Base-by-base conservation (phyloP, 2,113 vertebrate species). In the Oplegnathus fasciatus region DNA sequence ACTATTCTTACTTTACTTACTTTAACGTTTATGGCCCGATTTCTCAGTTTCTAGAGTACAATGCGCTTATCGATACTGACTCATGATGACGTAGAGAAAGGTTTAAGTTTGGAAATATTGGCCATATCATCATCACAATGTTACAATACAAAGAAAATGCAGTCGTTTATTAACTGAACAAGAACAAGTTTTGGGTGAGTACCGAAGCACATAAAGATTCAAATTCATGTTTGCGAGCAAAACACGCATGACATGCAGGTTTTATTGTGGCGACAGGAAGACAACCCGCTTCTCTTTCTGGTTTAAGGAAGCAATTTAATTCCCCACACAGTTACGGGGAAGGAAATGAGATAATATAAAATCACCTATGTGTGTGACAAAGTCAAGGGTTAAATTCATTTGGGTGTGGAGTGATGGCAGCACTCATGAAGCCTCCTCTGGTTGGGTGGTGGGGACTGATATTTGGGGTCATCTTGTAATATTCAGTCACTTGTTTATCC, bases 301-400 rank as follows among this genome's bases (percentile, higher is more conserved):
- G 8, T 78, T 28, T 37, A 10, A 82, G 78, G 88, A 91, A 92
- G 82, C 3, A 1, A 3, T 28, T 76, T 30, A 62, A 76, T 88
- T 90, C 66, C 83, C 30, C 7, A 1, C 3, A 52, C 1, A 22
- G 17, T 50, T 13, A 26, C 9, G 5, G 20, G 48, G 84, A 70
- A 2, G 13, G 10, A 70, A 68, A 55, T 20, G 5, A 42, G 5
- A 28, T 20, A 6, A 57, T 8, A 4, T 18, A 3, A 44, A 34
- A n/a, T 50, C 50, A 14, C 1, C 10, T 6, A 9, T 30, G 17
- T n/a, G 22, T 18, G 24, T 3, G 8, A 58, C 1, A 9, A 52
- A 24, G 58, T 32, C 10, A 54, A 62, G 65, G 48, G 50, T 72
- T 28, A 28, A 10, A 72, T 32, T n/a, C 4, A 62, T 40, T 1